phyloP scores from a whole-genome alignment of 1,140 invertebrate species.

The Diorhabda carinulata region DNA sequence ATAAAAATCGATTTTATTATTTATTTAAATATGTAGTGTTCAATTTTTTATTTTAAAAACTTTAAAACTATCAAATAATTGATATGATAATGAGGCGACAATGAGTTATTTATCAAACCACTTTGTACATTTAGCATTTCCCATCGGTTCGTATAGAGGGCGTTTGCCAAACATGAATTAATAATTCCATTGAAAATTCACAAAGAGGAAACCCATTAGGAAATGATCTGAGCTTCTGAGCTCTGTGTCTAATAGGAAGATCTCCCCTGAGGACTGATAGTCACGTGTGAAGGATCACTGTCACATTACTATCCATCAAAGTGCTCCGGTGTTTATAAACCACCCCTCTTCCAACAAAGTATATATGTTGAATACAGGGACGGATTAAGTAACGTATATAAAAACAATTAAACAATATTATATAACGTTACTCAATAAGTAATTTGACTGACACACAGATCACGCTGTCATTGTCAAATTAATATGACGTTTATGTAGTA shows the following conservation, averaged over 20 bases:
- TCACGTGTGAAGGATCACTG: conserved; percentile 29
- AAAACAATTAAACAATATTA: no score
- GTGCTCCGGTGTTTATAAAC: conserved; percentile 10
- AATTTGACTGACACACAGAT: no score
- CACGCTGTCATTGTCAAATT: no score
- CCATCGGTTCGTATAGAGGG: background rate
- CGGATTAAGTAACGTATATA: no score
- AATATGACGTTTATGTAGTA: no score
- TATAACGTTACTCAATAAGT: no score
- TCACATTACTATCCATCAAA: conserved; percentile 23
- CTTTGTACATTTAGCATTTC: background rate
- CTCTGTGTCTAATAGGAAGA: conserved; percentile 19
- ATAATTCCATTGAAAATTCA: conserved; percentile 18
- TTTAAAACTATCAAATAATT: no score
- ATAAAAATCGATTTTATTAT: no score
- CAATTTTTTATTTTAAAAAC: no score
- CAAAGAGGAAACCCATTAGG: conserved; percentile 18
- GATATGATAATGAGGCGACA: no score
- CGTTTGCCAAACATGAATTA: conserved; percentile 10
- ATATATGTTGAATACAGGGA: no score
- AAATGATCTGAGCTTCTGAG: conserved; percentile 26
- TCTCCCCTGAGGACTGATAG: conserved; percentile 13
- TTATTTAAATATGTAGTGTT: no score
- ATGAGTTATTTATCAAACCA: background rate
- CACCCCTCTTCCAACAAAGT: background rate